Evolutionary conservation across 2,797 vertebrate species (phyloP).

Genomic region (Clarias pachynema): DNA sequence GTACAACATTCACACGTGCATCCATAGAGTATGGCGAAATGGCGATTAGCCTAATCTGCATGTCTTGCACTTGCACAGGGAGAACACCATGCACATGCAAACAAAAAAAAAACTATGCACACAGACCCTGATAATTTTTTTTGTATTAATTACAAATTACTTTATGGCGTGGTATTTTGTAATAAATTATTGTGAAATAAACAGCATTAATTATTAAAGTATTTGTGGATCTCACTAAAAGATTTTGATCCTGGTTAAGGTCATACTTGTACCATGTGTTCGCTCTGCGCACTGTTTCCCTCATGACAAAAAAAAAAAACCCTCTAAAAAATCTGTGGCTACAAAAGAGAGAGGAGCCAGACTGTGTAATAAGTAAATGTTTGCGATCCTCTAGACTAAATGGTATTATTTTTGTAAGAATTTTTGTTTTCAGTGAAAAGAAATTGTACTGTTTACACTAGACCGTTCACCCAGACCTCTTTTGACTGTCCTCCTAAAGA

Average conservation of each 20-base stretch:
- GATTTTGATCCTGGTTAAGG: background rate
- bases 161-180: background rate
- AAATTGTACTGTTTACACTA: constrained; percentile 7
- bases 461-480: constrained; percentile 56
- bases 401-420: background rate
- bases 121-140: no score
- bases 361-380: background rate
- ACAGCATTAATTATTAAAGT: background rate
- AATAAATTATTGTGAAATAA: background rate
- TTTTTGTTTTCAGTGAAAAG: background rate
- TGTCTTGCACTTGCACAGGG: no score
- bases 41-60: no score
- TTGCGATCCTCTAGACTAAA: background rate
- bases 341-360: background rate
- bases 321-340: background rate
- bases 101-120: no score
- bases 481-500: constrained; percentile 1
- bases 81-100: no score
- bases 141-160: background rate
- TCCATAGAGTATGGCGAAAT: no score
- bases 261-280: background rate
- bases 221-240: background rate
- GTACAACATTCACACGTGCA: no score
- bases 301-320: background rate
- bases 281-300: background rate